Evolutionary conservation across 2,113 vertebrate species (phyloP).

Genomic region (Sinocyclocheilus maitianheensis): DNA sequence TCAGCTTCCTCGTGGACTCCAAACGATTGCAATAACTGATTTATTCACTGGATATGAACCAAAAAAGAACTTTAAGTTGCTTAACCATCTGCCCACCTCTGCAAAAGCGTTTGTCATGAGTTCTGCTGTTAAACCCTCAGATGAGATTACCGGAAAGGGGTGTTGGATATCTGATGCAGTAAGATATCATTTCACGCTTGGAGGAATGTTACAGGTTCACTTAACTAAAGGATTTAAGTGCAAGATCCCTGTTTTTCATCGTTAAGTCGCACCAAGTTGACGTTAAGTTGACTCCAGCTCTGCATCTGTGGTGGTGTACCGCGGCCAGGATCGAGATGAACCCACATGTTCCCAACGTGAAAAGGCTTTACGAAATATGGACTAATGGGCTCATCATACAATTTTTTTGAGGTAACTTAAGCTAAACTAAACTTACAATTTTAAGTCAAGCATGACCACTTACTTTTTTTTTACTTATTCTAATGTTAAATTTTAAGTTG

Average conservation of each 20-base stretch:
- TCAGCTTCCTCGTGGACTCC: neutral
- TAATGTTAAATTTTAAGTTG: too few species aligned
- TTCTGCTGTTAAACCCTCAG: slow-evolving; percentile 2
- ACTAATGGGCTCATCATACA: slow-evolving; percentile 10
- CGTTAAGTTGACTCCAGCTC: neutral
- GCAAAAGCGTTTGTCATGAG: slow-evolving; percentile 32
- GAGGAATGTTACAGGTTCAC: neutral
- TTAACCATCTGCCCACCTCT: neutral
- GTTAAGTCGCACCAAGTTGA: slow-evolving; percentile 5
- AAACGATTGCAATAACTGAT: slow-evolving; percentile 1
- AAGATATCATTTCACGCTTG: slow-evolving; percentile 1
- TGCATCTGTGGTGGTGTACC: neutral
- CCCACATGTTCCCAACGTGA: neutral
- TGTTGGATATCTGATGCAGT: neutral
- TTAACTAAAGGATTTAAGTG: slow-evolving; percentile 8
- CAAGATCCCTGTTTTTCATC: slow-evolving; percentile 28
- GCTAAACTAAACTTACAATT: too few species aligned
- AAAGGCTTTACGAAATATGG: slow-evolving; percentile 13
- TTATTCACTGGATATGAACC: neutral
- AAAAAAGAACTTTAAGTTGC: slow-evolving; percentile 16
- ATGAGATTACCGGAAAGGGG: slow-evolving; percentile 25
- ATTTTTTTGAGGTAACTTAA: too few species aligned
- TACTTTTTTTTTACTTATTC: too few species aligned
- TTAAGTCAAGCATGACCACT: too few species aligned
- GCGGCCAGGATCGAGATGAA: slow-evolving; percentile 1